Conservation (phyloP, 2,797 vertebrate species). For the Moxostoma hubbsi region DNA sequence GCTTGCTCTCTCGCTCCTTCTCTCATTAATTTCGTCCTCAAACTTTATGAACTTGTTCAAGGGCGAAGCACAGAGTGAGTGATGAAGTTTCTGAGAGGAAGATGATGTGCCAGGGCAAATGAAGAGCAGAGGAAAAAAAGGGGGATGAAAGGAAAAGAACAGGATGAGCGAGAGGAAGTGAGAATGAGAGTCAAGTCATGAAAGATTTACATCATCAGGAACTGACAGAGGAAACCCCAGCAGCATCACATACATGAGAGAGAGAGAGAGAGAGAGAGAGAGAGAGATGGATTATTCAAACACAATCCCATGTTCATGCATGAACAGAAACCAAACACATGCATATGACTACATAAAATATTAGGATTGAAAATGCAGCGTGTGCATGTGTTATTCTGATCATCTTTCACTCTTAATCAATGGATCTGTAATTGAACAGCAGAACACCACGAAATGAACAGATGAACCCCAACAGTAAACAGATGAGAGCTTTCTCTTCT, state of each 20-base stretch:
- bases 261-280: constrained; percentile 5
- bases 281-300: constrained; percentile 3
- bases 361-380: constrained; percentile 1
- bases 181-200: constrained; percentile 42
- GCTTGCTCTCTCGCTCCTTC: constrained; percentile 12
- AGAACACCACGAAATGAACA: constrained; percentile 38
- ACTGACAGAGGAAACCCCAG: constrained; percentile 41
- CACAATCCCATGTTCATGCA: constrained; percentile 13
- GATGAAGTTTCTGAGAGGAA: constrained; percentile 30
- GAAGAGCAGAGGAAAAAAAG: constrained; percentile 34
- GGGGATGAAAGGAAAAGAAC: constrained; percentile 40
- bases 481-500: neutral
- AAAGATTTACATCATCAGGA: constrained; percentile 48
- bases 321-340: constrained; percentile 17
- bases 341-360: constrained; percentile 22
- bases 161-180: constrained; percentile 42
- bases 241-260: constrained; percentile 17
- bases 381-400: constrained; percentile 17
- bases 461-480: constrained; percentile 15
- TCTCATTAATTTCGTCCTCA: neutral
- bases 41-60: constrained; percentile 26
- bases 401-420: constrained; percentile 42
- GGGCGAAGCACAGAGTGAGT: constrained; percentile 17
- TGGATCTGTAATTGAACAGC: constrained; percentile 40
- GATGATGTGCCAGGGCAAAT: constrained; percentile 27